Evolutionary conservation across 2,797 vertebrate genomes (phyloP), one percentile per base, ranked within the genome.

Genomic region (Rallus crepitans): DNA sequence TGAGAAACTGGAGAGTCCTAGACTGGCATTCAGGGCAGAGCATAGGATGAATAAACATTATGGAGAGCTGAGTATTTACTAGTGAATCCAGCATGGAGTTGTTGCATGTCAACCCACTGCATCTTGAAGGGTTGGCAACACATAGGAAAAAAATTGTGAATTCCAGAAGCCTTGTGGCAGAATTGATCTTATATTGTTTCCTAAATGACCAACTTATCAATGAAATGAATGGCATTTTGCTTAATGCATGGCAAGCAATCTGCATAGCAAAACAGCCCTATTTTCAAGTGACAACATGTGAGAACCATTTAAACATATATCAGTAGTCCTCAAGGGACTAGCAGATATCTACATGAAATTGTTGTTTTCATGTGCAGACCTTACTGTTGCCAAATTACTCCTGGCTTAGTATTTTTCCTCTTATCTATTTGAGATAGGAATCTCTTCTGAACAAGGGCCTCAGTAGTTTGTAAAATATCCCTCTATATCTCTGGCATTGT

Each of bases 11-110:
- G 86, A 90, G 90, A 84, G 94, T 92, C 80, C 39, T 88, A 89
- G 79, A 85, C 91, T 92, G 57, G 79, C 69, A 78, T 91, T 86
- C 94, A 89, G 95, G 82, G 90, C 75, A 76, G 52, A 84, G 71
- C 83, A 77, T 7, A 82, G 48, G 87, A 57, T 87, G 95, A 94
- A 94, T 95, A 94, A 96, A 95, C 59, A 90, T 80, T 79, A 85
- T 30, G 1, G 20, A 55, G 31, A 40, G 50, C 72, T 63, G 57
- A 66, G 68, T 75, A 45, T 61, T 83, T 87, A 64, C 57, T 73
- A 50, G 73, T 52, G 76, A 95, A 57, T 70, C 79, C 59, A 72
- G 82, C 63, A 89, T 65, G 82, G 70, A 85, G 20, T 31, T 57
- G 64, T 78, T 88, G 37, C 55, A 33, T 59, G n/a, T 60, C 72